Evolutionary conservation across 1,140 invertebrate genomes (phyloP).

Genomic region (Psilanteris sp.): DNA sequence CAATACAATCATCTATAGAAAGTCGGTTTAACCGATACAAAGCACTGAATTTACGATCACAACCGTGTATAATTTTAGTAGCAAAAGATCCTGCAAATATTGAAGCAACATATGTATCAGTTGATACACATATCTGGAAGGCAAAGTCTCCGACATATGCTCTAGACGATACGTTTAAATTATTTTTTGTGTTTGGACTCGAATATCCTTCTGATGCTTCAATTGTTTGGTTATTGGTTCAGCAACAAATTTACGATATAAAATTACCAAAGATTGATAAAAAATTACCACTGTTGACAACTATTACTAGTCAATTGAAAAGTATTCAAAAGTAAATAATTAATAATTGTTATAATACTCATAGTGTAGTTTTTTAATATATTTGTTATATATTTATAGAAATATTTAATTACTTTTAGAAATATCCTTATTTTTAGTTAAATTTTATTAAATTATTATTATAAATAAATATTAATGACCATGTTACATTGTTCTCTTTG

Average conservation of each 20-base stretch:
- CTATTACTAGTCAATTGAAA: slow-evolving; percentile 1
- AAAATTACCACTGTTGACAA: slow-evolving; percentile 17
- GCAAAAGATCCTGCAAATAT: not conserved
- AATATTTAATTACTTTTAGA: no score
- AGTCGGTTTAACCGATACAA: slow-evolving; percentile 12
- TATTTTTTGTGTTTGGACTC: slow-evolving; percentile 16
- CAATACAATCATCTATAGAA: slow-evolving; percentile 4
- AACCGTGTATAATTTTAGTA: slow-evolving; percentile 19
- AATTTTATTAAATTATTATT: no score
- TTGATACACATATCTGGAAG: slow-evolving; percentile 12
- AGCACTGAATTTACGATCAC: not conserved
- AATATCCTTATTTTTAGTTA: no score
- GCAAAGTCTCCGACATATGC: not conserved
- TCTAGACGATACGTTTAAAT: slow-evolving; percentile 14
- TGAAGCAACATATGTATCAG: slow-evolving; percentile 17
- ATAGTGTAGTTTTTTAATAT: no score
- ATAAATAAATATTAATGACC: no score
- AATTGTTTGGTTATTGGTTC: slow-evolving; percentile 9
- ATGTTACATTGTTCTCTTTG: no score
- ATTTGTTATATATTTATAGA: no score
- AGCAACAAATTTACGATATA: slow-evolving; percentile 20
- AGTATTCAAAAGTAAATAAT: not conserved
- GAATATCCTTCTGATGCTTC: slow-evolving; percentile 4
- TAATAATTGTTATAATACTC: no score
- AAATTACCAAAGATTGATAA: slow-evolving; percentile 11